Conservation (phyloP, 2,797 vertebrate species). For the Trichosurus vulpecula region DNA sequence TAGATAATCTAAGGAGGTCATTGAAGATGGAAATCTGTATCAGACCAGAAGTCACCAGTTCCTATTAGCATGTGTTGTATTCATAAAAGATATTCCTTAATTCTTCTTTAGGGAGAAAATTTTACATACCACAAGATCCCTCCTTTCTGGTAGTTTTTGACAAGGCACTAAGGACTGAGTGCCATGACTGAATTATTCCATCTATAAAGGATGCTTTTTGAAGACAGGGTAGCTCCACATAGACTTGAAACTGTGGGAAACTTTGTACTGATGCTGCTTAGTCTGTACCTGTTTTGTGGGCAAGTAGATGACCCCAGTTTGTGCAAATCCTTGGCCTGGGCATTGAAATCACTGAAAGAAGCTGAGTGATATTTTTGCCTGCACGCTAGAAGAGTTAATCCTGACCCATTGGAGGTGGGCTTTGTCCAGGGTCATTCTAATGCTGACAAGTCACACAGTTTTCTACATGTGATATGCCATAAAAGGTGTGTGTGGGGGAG, state of each 20-base stretch:
- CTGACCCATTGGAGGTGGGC: slow-evolving; percentile 43
- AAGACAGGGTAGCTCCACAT: slow-evolving; percentile 36
- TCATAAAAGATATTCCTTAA: not conserved
- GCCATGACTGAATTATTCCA: slow-evolving; percentile 26
- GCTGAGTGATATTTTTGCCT: slow-evolving; percentile 52
- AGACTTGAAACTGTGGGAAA: slow-evolving; percentile 56
- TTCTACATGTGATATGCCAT: slow-evolving; percentile 56
- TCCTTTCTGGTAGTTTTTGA: slow-evolving; percentile 50
- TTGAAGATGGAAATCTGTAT: not conserved
- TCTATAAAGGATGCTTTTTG: slow-evolving; percentile 33
- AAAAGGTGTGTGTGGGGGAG: slow-evolving; percentile 17
- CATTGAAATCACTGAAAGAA: slow-evolving; percentile 62
- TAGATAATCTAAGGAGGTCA: not conserved
- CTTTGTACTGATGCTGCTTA: not conserved
- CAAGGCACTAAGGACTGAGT: not conserved
- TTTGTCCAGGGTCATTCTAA: slow-evolving; percentile 65
- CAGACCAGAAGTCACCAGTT: not conserved
- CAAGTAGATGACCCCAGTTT: slow-evolving; percentile 48
- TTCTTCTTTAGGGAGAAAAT: slow-evolving; percentile 43
- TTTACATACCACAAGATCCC: not conserved
- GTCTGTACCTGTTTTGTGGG: slow-evolving; percentile 55
- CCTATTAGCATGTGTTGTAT: slow-evolving; percentile 43
- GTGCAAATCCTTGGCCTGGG: slow-evolving; percentile 31
- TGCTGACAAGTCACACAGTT: slow-evolving; percentile 56
- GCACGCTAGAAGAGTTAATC: slow-evolving; percentile 52